phyloP scores from a whole-genome alignment of 2,797 vertebrate genomes.

The Lerista edwardsae region DNA sequence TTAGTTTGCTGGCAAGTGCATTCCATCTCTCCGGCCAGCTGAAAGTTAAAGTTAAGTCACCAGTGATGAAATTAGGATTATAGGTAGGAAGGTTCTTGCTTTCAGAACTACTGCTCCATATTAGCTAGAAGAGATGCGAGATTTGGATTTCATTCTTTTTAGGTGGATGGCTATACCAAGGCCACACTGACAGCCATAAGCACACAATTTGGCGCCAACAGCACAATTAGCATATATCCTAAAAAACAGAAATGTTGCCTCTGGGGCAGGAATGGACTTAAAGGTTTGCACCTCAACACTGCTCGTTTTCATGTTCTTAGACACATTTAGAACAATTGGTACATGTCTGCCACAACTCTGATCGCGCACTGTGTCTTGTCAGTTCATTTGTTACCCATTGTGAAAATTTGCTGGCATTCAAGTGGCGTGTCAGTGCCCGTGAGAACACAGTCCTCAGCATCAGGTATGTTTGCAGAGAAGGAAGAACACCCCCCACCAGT shows the following conservation, averaged over 20 bases:
- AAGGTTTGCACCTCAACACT: constrained; percentile 21
- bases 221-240: constrained; percentile 34
- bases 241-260: constrained; percentile 35
- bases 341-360: neutral
- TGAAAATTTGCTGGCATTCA: neutral
- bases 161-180: constrained; percentile 44
- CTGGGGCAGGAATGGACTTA: constrained; percentile 36
- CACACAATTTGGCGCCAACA: constrained; percentile 30
- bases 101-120: constrained; percentile 27
- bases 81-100: constrained; percentile 41
- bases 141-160: constrained; percentile 17
- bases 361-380: no score
- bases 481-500: constrained; percentile 50
- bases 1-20: neutral
- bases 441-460: constrained; percentile 44
- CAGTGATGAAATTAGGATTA: constrained; percentile 4
- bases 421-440: constrained; percentile 32
- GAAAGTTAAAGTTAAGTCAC: constrained; percentile 25
- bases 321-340: constrained; percentile 24
- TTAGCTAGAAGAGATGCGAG: constrained; percentile 7
- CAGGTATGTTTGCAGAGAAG: constrained; percentile 59
- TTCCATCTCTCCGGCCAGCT: neutral
- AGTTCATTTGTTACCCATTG: constrained; percentile 19
- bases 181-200: constrained; percentile 38
- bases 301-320: constrained; percentile 20